These are phyloP conservation scores for Protophormia terraenovae DNA, from an alignment of 2,888 invertebrate genomes.

Conservation along the genomic window DNA sequence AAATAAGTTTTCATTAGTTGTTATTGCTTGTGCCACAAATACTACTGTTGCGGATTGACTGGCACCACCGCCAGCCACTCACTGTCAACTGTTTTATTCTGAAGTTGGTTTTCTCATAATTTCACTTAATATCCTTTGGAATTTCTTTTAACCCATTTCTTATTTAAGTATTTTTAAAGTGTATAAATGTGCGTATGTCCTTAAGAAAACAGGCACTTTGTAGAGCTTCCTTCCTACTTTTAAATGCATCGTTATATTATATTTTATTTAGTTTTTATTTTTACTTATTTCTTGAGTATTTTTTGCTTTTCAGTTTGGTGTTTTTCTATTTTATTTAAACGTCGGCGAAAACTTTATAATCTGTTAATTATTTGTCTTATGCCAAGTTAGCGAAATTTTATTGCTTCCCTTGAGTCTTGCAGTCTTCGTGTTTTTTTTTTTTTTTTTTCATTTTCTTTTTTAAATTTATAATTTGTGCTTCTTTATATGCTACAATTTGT, in stretches of 20 bases:
- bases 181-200: neutral
- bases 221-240: conserved; percentile 28
- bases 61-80: neutral
- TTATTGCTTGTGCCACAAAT: conserved; percentile 28
- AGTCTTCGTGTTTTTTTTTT: conserved; percentile 38
- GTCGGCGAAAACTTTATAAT: conserved; percentile 74
- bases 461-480: conserved; percentile 40
- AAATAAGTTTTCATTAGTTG: conserved; percentile 62
- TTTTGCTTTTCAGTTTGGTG: conserved; percentile 38
- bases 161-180: neutral
- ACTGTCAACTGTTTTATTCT: neutral
- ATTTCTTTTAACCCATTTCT: conserved; percentile 57
- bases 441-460: neutral
- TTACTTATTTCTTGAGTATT: neutral
- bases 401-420: conserved; percentile 68
- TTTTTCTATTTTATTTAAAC: conserved; percentile 70
- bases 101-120: conserved; percentile 48
- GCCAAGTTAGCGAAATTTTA: conserved; percentile 72
- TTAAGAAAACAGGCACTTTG: conserved; percentile 36
- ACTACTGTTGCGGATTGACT: neutral
- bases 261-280: neutral
- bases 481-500: neutral
- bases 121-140: conserved; percentile 55
- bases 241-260: conserved; percentile 19
- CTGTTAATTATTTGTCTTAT: conserved; percentile 77